Evolutionary conservation across 2,113 vertebrate species (phyloP).

Genomic region (Tetraodon nigroviridis): DNA sequence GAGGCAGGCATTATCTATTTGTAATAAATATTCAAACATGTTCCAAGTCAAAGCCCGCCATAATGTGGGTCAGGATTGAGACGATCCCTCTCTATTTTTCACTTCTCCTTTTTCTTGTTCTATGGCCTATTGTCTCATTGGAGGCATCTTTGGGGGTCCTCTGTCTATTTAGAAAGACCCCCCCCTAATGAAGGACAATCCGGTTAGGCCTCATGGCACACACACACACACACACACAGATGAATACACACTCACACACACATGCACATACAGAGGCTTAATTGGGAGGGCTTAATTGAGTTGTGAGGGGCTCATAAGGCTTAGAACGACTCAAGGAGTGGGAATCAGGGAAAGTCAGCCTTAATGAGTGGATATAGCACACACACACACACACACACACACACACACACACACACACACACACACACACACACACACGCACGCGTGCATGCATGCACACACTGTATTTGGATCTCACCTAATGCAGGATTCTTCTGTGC

Average conservation of each 20-base stretch:
- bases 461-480: conserved; percentile 37
- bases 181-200: conserved; percentile 76
- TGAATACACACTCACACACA: conserved; percentile 20
- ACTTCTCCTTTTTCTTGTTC: conserved; percentile 59
- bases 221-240: conserved; percentile 14
- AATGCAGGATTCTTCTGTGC: conserved; percentile 29
- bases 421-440: too few relatives aligned
- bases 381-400: conserved; percentile 37
- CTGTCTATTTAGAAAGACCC: conserved; percentile 61
- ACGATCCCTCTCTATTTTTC: conserved; percentile 55
- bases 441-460: too few relatives aligned
- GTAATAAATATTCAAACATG: conserved; percentile 75
- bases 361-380: conserved; percentile 63
- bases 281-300: conserved; percentile 73
- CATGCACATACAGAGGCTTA: conserved; percentile 53
- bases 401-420: conserved; percentile 21
- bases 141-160: conserved; percentile 69
- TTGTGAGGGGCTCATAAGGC: conserved; percentile 71
- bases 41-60: conserved; percentile 62
- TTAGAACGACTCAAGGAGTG: conserved; percentile 65
- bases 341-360: conserved; percentile 64
- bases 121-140: conserved; percentile 62
- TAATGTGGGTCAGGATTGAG: conserved; percentile 75
- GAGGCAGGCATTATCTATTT: conserved; percentile 70
- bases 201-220: conserved; percentile 64